phyloP scores from a whole-genome alignment of 2,888 invertebrate species.

The Cantharis rufa region DNA sequence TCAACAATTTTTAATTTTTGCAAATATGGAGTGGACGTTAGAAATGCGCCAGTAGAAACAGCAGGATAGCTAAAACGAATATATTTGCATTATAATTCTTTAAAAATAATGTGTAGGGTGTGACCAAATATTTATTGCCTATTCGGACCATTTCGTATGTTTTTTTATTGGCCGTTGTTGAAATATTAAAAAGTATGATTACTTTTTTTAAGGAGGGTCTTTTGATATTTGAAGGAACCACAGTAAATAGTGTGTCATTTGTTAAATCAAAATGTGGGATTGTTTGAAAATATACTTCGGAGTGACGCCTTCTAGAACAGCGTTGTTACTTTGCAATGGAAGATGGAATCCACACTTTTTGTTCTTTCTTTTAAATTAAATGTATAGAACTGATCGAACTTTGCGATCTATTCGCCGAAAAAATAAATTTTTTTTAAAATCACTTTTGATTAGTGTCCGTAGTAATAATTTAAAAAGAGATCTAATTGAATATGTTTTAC shows the following conservation, averaged over 20 bases:
- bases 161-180: neutral
- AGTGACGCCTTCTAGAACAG: neutral
- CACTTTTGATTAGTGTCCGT: neutral
- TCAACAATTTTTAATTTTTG: neutral
- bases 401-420: no score
- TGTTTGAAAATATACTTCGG: neutral
- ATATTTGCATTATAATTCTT: neutral
- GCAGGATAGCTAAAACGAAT: neutral
- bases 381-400: no score
- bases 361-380: no score
- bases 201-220: neutral
- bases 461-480: neutral
- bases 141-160: neutral
- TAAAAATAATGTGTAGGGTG: neutral
- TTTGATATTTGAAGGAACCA: neutral
- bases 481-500: conserved; percentile 24
- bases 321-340: neutral
- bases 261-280: neutral
- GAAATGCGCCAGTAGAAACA: neutral
- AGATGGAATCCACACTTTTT: neutral
- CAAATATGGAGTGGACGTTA: neutral
- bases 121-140: neutral
- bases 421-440: neutral
- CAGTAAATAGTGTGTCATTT: neutral
- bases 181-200: neutral